A percentile compares a stretch with the other conserved stretches of the same genome.
Conservation (phyloP, 2,113 vertebrate species). For the Spermophilus dauricus region DNA sequence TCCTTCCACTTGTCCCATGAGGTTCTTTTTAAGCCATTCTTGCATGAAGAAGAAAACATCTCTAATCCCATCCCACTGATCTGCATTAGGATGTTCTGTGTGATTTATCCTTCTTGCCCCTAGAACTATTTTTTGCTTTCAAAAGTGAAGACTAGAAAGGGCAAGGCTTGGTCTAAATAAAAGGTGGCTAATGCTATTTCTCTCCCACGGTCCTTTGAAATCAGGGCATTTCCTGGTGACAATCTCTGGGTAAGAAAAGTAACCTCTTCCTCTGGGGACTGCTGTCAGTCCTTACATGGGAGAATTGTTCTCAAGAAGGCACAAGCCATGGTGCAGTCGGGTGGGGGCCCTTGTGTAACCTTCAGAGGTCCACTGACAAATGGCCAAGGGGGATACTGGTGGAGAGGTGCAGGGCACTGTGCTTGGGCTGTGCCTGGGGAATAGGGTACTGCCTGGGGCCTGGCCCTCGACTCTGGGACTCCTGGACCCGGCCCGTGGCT, state of each 20-base stretch:
- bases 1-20: no score
- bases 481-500: no score
- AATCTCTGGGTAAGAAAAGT: fast-evolving
- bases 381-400: fast-evolving
- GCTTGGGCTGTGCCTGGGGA: no score
- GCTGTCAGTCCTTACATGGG: fast-evolving
- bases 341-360: no score
- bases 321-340: fast-evolving
- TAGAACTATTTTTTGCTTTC: neutral
- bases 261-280: neutral
- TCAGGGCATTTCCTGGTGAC: no score
- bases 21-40: no score
- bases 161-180: no score
- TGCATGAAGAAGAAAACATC: no score
- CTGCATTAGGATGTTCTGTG: no score
- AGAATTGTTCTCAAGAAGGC: neutral
- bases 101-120: neutral
- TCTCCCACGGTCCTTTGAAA: neutral
- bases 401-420: neutral
- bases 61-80: neutral
- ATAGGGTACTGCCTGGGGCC: neutral
- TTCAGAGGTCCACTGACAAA: neutral
- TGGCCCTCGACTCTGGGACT: fast-evolving
- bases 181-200: no score
- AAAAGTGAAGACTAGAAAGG: no score